These are phyloP conservation scores for Leptopilina myrica DNA, from an alignment of 2,888 invertebrate genomes.

Conservation along the genomic window DNA sequence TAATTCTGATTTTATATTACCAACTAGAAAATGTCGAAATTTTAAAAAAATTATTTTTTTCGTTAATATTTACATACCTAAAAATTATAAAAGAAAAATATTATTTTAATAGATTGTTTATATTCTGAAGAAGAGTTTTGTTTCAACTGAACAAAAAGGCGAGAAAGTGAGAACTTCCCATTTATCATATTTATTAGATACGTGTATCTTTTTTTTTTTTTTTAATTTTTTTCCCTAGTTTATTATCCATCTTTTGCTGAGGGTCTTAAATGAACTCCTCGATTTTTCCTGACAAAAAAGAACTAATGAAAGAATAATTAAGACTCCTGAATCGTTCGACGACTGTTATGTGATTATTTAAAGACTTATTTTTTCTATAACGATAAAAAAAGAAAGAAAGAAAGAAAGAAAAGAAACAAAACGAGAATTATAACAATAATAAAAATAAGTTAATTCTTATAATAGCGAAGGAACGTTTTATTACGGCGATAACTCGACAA, in stretches of 20 bases:
- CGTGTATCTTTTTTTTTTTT: background rate
- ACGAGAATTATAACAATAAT: conserved; percentile 56
- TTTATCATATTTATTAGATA: background rate
- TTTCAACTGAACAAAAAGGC: no score
- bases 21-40: no score
- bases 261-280: conserved; percentile 14
- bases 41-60: no score
- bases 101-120: no score
- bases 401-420: no score
- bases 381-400: conserved; percentile 52
- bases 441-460: conserved; percentile 65
- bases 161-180: background rate
- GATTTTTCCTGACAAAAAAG: conserved; percentile 36
- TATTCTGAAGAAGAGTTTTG: no score
- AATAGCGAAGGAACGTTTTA: conserved; percentile 67
- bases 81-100: no score
- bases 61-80: no score
- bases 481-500: conserved; percentile 67
- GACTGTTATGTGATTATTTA: conserved; percentile 76
- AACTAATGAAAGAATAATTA: background rate
- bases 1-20: no score
- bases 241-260: conserved; percentile 9
- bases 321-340: conserved; percentile 64
- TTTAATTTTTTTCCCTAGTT: conserved; percentile 13
- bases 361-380: conserved; percentile 76